These are phyloP conservation scores for Drosophila formosana DNA, from an alignment of 2,888 invertebrate genomes.

Conservation along the genomic window DNA sequence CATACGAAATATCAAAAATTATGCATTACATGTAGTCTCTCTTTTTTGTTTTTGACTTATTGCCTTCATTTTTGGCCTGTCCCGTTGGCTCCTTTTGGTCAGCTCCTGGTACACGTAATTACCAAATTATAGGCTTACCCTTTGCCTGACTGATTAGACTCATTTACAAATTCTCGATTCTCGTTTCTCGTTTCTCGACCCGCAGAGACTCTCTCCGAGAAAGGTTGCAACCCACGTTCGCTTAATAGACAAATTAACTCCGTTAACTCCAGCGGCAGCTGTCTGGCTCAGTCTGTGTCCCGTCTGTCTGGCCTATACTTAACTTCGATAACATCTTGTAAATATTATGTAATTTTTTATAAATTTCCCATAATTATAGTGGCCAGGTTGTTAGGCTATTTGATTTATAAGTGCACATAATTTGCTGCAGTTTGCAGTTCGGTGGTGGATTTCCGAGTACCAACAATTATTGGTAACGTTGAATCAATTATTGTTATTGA, in stretches of 20 bases:
- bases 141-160: constrained; percentile 82
- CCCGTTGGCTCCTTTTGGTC: constrained; percentile 24
- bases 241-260: constrained; percentile 80
- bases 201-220: constrained; percentile 15
- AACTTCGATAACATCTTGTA: constrained; percentile 77
- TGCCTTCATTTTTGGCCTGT: constrained; percentile 17
- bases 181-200: neutral
- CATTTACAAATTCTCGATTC: constrained; percentile 65
- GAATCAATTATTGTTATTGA: constrained; percentile 13
- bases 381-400: constrained; percentile 65
- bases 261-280: constrained; percentile 49
- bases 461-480: constrained; percentile 8
- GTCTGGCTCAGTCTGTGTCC: constrained; percentile 28
- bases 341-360: constrained; percentile 80
- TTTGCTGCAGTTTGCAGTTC: constrained; percentile 50
- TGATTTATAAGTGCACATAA: constrained; percentile 74
- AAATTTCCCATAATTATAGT: constrained; percentile 77
- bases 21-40: constrained; percentile 72
- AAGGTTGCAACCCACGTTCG: constrained; percentile 48
- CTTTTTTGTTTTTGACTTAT: constrained; percentile 29
- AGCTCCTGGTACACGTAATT: constrained; percentile 67
- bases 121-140: constrained; percentile 83
- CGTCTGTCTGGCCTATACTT: constrained; percentile 55
- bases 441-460: constrained; percentile 30
- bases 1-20: constrained; percentile 54